phyloP scores from a whole-genome alignment of 1,140 invertebrate species.

The Heliconius eleuchia region DNA sequence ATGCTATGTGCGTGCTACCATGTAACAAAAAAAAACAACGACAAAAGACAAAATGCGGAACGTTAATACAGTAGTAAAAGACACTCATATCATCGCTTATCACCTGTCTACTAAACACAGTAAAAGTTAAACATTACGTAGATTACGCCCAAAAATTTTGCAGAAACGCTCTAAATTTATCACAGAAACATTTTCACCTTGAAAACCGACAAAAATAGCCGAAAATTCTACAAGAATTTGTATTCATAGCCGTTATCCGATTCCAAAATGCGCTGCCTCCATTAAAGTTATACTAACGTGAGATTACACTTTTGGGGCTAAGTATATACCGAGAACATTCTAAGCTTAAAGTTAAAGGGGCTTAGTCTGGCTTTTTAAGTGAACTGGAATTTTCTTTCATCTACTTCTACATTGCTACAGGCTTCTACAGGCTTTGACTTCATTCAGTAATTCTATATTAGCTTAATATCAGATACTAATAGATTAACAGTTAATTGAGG shows the following conservation, averaged over 20 bases:
- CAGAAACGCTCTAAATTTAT: neutral
- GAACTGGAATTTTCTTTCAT: neutral
- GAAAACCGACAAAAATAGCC: neutral
- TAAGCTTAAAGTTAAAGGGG: conserved; percentile 10
- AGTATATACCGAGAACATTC: conserved; percentile 23
- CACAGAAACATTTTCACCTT: conserved; percentile 1
- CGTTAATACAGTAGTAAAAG: neutral
- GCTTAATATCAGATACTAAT: too few species aligned
- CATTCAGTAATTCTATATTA: neutral
- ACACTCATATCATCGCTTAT: neutral
- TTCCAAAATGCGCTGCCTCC: conserved; percentile 17
- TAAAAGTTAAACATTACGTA: neutral
- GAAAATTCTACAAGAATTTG: conserved; percentile 25
- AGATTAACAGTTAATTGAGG: too few species aligned
- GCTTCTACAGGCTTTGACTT: too few species aligned
- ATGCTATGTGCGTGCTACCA: too few species aligned
- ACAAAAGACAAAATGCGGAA: too few species aligned
- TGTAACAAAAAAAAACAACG: too few species aligned
- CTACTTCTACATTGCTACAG: neutral
- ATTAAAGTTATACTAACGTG: conserved; percentile 30
- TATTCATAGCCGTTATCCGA: conserved; percentile 24
- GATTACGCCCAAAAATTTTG: neutral
- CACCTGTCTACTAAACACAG: neutral
- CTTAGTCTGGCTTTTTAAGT: conserved; percentile 21
- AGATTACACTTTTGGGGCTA: conserved; percentile 25